Conservation (phyloP, 53 echinoderm and acorn worm species). For the Glandiceps talaboti region DNA sequence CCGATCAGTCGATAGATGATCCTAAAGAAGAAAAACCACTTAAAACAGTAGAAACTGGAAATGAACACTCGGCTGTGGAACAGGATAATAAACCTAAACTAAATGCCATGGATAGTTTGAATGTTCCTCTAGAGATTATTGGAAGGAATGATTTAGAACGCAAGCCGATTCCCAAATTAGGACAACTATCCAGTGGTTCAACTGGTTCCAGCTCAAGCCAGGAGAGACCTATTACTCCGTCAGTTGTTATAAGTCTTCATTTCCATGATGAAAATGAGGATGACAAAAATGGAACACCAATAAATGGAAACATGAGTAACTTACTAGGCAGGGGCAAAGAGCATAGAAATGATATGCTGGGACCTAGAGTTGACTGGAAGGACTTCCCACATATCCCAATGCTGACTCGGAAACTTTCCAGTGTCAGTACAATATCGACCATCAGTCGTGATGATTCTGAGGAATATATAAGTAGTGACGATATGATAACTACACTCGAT, state of each 20-base stretch:
- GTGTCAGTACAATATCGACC: slow-evolving; percentile 55
- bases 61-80: background rate
- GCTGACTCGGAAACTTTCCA: slow-evolving; percentile 59
- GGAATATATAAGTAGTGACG: slow-evolving; percentile 55
- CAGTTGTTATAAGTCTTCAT: background rate
- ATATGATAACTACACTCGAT: slow-evolving; percentile 4
- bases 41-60: background rate
- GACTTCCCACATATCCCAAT: background rate
- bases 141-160: background rate
- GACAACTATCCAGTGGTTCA: background rate
- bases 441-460: slow-evolving; percentile 48
- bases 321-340: background rate
- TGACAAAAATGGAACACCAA: too few species aligned
- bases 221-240: background rate
- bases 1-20: too few species aligned
- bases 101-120: background rate
- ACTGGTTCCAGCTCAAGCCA: background rate
- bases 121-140: background rate
- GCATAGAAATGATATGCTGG: background rate
- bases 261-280: background rate
- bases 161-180: background rate
- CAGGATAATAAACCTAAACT: background rate
- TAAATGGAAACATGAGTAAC: background rate
- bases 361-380: background rate
- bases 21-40: background rate